phyloP scores from a whole-genome alignment of 2,888 invertebrate genomes.

The Gortyna flavago region DNA sequence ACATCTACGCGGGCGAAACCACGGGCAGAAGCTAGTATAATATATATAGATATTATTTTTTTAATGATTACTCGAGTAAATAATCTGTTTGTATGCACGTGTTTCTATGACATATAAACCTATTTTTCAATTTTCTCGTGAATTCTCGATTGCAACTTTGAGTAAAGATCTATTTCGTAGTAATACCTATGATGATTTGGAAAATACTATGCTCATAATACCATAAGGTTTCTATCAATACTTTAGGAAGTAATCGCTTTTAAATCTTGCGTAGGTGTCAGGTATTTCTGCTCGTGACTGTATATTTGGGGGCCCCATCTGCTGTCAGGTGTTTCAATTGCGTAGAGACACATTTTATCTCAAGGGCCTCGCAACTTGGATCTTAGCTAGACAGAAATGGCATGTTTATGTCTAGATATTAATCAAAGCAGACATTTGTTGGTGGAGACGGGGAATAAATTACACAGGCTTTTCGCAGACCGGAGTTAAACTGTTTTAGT shows the following conservation, averaged over 20 bases:
- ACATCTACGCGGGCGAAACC: background rate
- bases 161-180: background rate
- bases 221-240: background rate
- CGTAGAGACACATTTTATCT: slow-evolving; percentile 58
- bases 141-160: background rate
- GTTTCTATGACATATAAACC: background rate
- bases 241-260: background rate
- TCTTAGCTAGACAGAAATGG: slow-evolving; percentile 58
- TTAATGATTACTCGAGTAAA: background rate
- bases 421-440: slow-evolving; percentile 67
- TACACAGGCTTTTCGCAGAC: slow-evolving; percentile 14
- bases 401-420: slow-evolving; percentile 74
- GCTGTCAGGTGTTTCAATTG: slow-evolving; percentile 63
- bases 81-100: background rate
- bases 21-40: background rate
- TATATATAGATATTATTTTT: background rate
- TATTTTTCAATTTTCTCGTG: background rate
- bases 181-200: background rate
- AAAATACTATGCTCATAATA: background rate
- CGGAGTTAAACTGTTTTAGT: background rate
- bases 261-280: background rate
- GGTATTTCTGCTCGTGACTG: background rate
- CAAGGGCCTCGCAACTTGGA: slow-evolving; percentile 36
- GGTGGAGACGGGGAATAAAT: slow-evolving; percentile 46
- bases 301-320: slow-evolving; percentile 54